Evolutionary conservation across 2,113 vertebrate genomes (phyloP).

Genomic region (Mustelus asterias): DNA sequence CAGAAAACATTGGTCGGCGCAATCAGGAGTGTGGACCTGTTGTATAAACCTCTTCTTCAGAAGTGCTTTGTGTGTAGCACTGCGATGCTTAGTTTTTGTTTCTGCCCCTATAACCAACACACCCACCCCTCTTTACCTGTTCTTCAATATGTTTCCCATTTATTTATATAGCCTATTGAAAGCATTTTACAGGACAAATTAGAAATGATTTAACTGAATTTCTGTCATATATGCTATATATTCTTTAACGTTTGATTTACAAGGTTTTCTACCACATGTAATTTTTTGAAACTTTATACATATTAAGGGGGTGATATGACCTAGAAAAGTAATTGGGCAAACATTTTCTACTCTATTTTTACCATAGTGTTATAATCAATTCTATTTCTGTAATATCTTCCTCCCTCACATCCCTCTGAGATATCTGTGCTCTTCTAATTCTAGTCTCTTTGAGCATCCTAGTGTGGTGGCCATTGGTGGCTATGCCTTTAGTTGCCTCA

Average conservation of each 20-base stretch:
- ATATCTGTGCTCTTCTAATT: background rate
- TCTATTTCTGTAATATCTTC: background rate
- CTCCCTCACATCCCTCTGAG: background rate
- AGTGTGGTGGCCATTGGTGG: background rate
- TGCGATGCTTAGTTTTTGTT: no score
- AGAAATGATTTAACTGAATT: background rate
- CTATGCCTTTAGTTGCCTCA: background rate
- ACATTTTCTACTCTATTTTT: background rate
- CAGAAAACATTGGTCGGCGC: background rate
- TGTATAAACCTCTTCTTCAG: background rate
- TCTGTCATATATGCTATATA: background rate
- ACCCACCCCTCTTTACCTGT: background rate
- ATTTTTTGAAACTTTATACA: background rate
- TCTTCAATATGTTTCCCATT: background rate
- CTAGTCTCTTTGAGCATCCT: background rate
- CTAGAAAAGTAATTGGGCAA: background rate
- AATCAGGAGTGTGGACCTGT: background rate
- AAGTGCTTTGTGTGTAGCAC: no score
- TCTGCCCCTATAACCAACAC: no score
- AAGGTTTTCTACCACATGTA: background rate
- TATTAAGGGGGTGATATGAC: background rate
- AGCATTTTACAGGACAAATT: background rate
- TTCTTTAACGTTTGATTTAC: background rate
- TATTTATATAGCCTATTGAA: background rate
- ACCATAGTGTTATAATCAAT: background rate